Conservation (phyloP, 1,140 invertebrate genomes). For the Diorhabda sublineata region DNA sequence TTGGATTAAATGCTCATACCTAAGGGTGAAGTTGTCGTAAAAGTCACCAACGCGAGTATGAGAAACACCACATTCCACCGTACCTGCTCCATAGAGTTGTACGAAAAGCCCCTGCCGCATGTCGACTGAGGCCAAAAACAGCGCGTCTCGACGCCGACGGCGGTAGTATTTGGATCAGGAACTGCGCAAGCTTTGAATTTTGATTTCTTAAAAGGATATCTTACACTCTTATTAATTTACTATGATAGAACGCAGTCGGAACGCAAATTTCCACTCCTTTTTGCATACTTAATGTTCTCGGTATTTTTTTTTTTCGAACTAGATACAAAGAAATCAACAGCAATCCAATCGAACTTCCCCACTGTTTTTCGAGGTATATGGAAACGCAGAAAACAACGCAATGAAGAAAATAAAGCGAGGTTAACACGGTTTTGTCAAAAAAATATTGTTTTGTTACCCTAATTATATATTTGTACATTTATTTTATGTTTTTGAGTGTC, state of each 20-base stretch:
- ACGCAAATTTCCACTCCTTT: constrained; percentile 7
- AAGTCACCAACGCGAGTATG: constrained; percentile 4
- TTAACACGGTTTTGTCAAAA: too few relatives aligned
- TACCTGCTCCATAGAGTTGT: constrained; percentile 9
- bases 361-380: too few relatives aligned
- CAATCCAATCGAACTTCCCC: too few relatives aligned
- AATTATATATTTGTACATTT: too few relatives aligned
- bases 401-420: too few relatives aligned
- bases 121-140: constrained; percentile 9
- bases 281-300: background rate
- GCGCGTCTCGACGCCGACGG: background rate
- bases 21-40: constrained; percentile 5
- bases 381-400: too few relatives aligned
- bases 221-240: constrained; percentile 12
- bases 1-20: background rate
- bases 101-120: constrained; percentile 10
- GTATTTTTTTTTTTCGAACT: too few relatives aligned
- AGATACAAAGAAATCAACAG: too few relatives aligned
- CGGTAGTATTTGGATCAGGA: constrained; percentile 5
- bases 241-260: background rate
- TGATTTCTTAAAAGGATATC: constrained; percentile 15
- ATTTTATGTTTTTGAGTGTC: too few relatives aligned
- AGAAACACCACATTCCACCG: constrained; percentile 10
- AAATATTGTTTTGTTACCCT: too few relatives aligned
- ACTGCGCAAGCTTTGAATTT: constrained; percentile 7